These are phyloP conservation scores for Macrotrachela quadricornifera DNA, from an alignment of 1,140 invertebrate species.

Conservation along the genomic window DNA sequence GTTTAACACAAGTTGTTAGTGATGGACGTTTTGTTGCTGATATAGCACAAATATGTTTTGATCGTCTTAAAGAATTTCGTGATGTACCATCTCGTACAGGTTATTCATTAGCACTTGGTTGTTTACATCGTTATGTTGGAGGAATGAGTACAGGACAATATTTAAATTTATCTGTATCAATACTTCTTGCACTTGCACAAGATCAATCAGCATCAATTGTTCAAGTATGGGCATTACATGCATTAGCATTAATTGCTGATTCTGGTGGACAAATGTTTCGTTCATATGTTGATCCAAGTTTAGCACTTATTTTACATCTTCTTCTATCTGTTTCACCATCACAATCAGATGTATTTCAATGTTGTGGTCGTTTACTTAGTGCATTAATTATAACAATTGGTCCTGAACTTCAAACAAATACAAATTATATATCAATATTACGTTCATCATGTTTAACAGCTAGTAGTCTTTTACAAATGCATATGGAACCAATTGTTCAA, in stretches of 20 bases:
- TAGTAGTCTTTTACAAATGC: constrained; percentile 77
- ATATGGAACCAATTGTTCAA: constrained; percentile 52
- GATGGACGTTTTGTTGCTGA: constrained; percentile 57
- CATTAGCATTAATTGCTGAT: constrained; percentile 77
- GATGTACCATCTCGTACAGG: constrained; percentile 71
- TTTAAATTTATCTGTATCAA: constrained; percentile 73
- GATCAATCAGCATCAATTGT: constrained; percentile 67
- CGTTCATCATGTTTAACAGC: constrained; percentile 30
- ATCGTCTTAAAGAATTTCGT: constrained; percentile 57
- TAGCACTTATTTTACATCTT: constrained; percentile 66
- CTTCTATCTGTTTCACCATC: constrained; percentile 66
- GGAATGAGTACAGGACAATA: constrained; percentile 74
- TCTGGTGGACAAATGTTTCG: constrained; percentile 95
- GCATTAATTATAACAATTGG: constrained; percentile 90
- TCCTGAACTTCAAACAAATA: constrained; percentile 68
- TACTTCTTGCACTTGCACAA: constrained; percentile 73
- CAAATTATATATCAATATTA: constrained; percentile 17
- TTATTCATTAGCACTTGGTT: constrained; percentile 72
- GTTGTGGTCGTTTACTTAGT: constrained; percentile 72
- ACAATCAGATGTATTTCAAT: constrained; percentile 73
- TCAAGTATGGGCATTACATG: constrained; percentile 88
- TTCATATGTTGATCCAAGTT: constrained; percentile 75
- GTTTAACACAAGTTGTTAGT: constrained; percentile 55
- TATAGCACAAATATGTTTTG: constrained; percentile 69
- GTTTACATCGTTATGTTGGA: constrained; percentile 63